Evolutionary conservation across 37 sponge, comb jelly and placozoan species (phyloP), one percentile per base, ranked within the genome.

Genomic region (Beroe forskalii): DNA sequence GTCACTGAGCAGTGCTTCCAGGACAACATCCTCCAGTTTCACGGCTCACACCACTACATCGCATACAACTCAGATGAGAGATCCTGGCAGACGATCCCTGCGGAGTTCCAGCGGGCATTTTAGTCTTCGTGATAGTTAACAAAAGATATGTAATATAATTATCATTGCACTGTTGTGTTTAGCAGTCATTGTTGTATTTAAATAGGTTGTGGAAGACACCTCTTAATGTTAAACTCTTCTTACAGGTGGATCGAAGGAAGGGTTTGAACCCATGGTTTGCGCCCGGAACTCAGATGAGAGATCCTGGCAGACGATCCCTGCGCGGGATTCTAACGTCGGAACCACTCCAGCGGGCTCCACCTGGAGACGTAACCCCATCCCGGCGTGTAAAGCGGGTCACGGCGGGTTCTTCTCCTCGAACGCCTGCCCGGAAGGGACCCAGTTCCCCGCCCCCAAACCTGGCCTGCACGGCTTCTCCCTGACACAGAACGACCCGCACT

Each of bases 1-100:
- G 75, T 72, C 9, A 72, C 75, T 12, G 75, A 72, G 75, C 39
- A 72, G 35, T 72, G 75, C 39, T 72, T 72, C 30, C 75, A 72
- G 75, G 30, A 72, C 12, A 32, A 35, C 8, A 35, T 39, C 9
- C 75, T 72, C 38, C 31, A 72, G 39, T 72, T 72, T 39, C 20
- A 72, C 39, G 75, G 75, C 40, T 72, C 75, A 8, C 12, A 38
- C 75, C 75, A 72, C 40, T 33, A 3, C 14, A 37, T 37, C 35
- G 75, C 75, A 8, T 32, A 37, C 40, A 72, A 33, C 40, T 35
- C 6, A 1, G 17, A 55, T 55, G 60, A 55, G 60, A 17, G 14
- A 55, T 9, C 9, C 17, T n/a, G n/a, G n/a, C n/a, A n/a, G n/a
- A n/a, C n/a, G n/a, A n/a, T n/a, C n/a, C n/a, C n/a, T n/a, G n/a